Percentiles rank a stretch among this genome's conserved stretches.
Conservation (phyloP, 2,888 invertebrate genomes). For the Tiphia femorata region DNA sequence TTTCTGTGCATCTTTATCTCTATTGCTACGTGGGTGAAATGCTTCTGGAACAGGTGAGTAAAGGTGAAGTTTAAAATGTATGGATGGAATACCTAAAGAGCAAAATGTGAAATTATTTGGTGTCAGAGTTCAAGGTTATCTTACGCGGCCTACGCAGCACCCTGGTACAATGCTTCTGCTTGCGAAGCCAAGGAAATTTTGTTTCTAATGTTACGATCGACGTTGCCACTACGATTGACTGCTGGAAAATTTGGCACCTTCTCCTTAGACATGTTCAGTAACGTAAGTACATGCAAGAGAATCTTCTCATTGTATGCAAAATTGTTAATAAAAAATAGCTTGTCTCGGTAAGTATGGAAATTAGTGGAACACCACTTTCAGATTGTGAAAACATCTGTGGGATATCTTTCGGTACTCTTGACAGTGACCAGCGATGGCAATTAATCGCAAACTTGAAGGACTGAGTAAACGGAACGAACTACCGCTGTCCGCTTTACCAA, state of each 20-base stretch:
- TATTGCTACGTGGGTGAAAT: too few species aligned
- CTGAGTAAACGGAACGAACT: too few species aligned
- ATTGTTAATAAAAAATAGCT: too few species aligned
- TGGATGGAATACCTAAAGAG: too few species aligned
- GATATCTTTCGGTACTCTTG: slow-evolving; percentile 41
- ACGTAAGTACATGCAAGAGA: slow-evolving; percentile 24
- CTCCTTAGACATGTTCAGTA: slow-evolving; percentile 42
- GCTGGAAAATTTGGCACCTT: slow-evolving; percentile 60
- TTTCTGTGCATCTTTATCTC: too few species aligned
- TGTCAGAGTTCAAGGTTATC: slow-evolving; percentile 44
- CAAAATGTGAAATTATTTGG: too few species aligned
- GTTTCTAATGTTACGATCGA: slow-evolving; percentile 36
- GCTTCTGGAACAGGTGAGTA: too few species aligned
- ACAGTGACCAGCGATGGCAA: slow-evolving; percentile 21
- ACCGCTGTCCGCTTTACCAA: too few species aligned
- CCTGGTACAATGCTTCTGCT: slow-evolving; percentile 44
- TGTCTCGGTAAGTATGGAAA: too few species aligned
- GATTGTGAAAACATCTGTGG: slow-evolving; percentile 35
- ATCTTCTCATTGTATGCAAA: neutral
- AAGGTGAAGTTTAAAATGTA: too few species aligned
- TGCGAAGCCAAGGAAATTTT: slow-evolving; percentile 34
- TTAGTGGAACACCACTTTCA: too few species aligned
- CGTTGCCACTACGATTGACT: slow-evolving; percentile 46
- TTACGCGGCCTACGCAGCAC: slow-evolving; percentile 37
- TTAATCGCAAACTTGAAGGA: too few species aligned